Evolutionary conservation across 2,888 invertebrate genomes (phyloP).

Genomic region (Galerucella calmariensis): DNA sequence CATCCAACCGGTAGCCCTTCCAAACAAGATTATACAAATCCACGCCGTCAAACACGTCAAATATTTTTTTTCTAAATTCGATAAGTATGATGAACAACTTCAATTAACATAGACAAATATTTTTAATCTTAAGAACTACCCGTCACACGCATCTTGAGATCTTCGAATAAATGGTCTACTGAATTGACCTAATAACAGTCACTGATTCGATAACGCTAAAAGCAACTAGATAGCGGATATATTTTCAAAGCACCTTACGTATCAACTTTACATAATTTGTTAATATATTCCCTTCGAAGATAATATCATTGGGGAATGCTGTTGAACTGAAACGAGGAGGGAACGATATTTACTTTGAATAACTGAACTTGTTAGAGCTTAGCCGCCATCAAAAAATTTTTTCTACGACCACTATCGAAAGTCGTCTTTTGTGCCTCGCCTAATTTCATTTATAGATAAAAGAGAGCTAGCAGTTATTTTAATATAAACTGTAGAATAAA

Average conservation of each 20-base stretch:
- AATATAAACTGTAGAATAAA: too few species aligned
- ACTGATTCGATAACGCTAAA: constrained; percentile 31
- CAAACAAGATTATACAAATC: constrained; percentile 22
- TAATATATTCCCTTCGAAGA: constrained; percentile 31
- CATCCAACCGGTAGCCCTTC: constrained; percentile 10
- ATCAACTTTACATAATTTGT: constrained; percentile 36
- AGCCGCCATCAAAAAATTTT: too few species aligned
- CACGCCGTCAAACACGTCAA: constrained; percentile 20
- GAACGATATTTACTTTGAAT: neutral
- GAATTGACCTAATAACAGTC: constrained; percentile 30
- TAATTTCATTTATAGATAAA: too few species aligned
- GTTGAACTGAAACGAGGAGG: constrained; percentile 16
- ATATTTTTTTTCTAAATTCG: constrained; percentile 27
- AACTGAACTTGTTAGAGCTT: neutral
- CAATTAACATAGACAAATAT: constrained; percentile 30
- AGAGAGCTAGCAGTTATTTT: too few species aligned
- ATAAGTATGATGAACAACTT: constrained; percentile 34
- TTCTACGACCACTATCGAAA: too few species aligned
- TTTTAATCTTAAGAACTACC: constrained; percentile 31
- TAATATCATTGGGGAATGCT: constrained; percentile 23
- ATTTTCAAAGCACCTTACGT: constrained; percentile 31
- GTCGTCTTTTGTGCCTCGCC: too few species aligned
- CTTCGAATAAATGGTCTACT: constrained; percentile 23
- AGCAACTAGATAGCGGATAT: constrained; percentile 30
- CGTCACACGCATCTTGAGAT: constrained; percentile 25